These are phyloP conservation scores for Scaptodrosophila lebanonensis DNA, from an alignment of 1,140 invertebrate genomes.

Conservation along the genomic window DNA sequence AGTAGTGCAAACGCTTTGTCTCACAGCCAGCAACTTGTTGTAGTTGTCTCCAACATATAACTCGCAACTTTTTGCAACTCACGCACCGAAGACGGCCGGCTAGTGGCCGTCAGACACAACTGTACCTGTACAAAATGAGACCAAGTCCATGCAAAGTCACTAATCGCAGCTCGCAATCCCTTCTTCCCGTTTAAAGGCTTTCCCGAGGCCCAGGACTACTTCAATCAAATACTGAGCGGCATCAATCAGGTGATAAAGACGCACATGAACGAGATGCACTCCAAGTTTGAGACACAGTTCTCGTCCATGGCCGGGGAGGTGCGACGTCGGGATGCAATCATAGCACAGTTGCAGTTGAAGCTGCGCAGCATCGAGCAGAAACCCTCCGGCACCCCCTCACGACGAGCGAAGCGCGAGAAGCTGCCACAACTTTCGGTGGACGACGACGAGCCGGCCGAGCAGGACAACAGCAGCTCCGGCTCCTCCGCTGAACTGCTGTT, in stretches of 20 bases:
- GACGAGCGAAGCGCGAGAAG: conserved; percentile 49
- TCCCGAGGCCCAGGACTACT: conserved; percentile 84
- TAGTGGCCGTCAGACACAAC: conserved; percentile 11
- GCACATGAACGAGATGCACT: conserved; percentile 83
- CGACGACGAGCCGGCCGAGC: conserved; percentile 70
- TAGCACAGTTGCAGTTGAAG: conserved; percentile 83
- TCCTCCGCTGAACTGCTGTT: conserved; percentile 78
- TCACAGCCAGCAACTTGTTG: conserved; percentile 32
- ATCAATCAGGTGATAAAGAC: conserved; percentile 87
- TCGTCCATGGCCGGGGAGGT: conserved; percentile 86
- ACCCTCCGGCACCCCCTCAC: conserved; percentile 5
- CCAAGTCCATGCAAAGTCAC: no score
- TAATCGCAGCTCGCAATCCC: neutral
- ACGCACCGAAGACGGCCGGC: neutral
- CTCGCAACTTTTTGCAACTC: neutral
- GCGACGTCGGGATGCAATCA: conserved; percentile 86
- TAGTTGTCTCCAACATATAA: conserved; percentile 26
- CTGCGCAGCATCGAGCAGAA: conserved; percentile 56
- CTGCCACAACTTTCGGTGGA: conserved; percentile 54
- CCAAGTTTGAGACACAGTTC: conserved; percentile 84
- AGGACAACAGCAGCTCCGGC: conserved; percentile 74
- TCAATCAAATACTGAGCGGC: conserved; percentile 84
- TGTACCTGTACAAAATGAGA: conserved; percentile 4
- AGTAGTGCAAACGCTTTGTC: conserved; percentile 31
- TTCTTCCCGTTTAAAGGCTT: conserved; percentile 59